A percentile compares a stretch with the other conserved stretches of the same genome.
Conservation (phyloP, 2,113 vertebrate genomes). For the Carassius carassius region DNA sequence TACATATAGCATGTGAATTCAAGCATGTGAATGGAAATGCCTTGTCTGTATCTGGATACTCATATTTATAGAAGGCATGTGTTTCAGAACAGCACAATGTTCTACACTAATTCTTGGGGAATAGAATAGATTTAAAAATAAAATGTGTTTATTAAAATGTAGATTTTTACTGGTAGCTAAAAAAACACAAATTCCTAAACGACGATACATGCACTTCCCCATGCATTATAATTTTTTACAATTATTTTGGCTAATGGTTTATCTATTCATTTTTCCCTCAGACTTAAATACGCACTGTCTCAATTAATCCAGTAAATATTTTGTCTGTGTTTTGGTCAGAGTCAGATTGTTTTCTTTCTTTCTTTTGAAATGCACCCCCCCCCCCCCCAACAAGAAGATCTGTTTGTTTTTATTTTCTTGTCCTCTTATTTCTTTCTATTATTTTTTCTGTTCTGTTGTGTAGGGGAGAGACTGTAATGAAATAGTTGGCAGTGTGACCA, state of each 20-base stretch:
- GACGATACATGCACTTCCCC: background rate
- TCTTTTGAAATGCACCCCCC: background rate
- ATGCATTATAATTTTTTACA: background rate
- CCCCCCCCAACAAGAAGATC: background rate
- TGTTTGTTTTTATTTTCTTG: background rate
- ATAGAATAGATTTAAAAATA: background rate
- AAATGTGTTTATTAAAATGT: background rate
- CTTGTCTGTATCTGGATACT: background rate
- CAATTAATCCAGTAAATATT: too few species aligned
- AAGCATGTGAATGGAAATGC: background rate
- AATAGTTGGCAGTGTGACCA: background rate
- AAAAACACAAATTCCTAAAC: background rate
- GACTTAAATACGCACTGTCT: too few species aligned
- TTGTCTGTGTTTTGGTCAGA: background rate
- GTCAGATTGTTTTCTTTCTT: background rate
- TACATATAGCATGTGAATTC: background rate
- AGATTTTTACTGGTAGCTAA: too few species aligned
- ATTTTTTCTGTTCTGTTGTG: background rate
- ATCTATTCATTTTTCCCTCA: too few species aligned
- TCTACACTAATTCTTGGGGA: background rate
- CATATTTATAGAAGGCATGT: background rate
- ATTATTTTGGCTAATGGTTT: too few species aligned
- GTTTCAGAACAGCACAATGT: background rate
- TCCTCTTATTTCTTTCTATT: slow-evolving; percentile 7
- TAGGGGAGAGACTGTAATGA: background rate